Base-by-base conservation (phyloP, 2,888 invertebrate species). In the Adela reaumurella region DNA sequence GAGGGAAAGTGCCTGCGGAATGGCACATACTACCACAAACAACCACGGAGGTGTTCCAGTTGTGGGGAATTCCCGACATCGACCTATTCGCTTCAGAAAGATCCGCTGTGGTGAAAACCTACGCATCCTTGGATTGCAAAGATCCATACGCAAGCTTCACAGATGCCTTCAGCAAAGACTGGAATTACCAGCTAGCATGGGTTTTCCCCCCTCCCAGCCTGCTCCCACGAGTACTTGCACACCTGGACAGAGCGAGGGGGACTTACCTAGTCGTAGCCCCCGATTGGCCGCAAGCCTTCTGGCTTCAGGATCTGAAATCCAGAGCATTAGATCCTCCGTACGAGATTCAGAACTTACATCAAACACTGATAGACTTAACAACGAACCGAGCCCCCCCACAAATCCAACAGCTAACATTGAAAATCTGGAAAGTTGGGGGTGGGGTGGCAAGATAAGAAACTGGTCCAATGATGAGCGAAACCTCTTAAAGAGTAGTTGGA, bases 171-270 rank as follows among this genome's bases (percentile, higher is more conserved):
- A 57, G 57, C 52, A 54, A 51, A 16, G 42, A 2, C 1, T 60
- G 59, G 58, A 14, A 50, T 2, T 59, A 47, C 41, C 44, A 48
- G 0, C 49, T 58, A 19, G 59, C 50, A 1, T 63, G 61, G 51
- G 49, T 61, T 4, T 62, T 62, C 46, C 61, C 62, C 1, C 62
- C 62, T 5, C 62, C 60, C 11, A 49, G 52, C 8, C 50, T 60
- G 24, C 54, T 55, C 0, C 55, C 56, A 10, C 48, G 50, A 16
- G 56, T 56, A 1, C 46, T 55, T 16, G 45, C 49, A 16, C 57
- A 57, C 35, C 52, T 57, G n/a, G 58, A 58, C 49, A 46, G 51
- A 11, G 51, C 51, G n/a, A 24, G 16, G 43, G 52, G 52, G 3
- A 41, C 24, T 8, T 52, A 48, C 46, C 47, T 57, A 19, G 16